phyloP scores from a whole-genome alignment of 2,113 vertebrate genomes.

The Prochilodus magdalenae region DNA sequence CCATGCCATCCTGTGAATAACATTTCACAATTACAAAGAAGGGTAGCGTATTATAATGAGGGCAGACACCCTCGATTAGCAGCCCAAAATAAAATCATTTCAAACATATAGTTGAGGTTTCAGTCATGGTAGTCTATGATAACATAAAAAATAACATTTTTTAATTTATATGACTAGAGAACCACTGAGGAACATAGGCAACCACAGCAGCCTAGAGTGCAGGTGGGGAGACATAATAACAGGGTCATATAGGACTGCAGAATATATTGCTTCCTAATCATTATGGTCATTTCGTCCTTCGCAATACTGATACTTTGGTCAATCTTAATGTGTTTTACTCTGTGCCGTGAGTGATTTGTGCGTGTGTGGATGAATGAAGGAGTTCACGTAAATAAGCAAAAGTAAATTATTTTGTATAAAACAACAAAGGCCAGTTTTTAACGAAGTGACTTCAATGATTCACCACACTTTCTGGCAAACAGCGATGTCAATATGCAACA shows the following conservation, averaged over 20 bases:
- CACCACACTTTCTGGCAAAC: neutral
- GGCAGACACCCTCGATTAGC: conserved; percentile 46
- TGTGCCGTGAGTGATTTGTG: neutral
- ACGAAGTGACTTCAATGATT: neutral
- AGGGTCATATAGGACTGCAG: neutral
- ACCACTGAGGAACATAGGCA: neutral
- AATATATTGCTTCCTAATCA: neutral
- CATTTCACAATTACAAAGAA: conserved; percentile 70
- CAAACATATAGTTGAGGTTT: conserved; percentile 32
- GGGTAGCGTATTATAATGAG: conserved; percentile 65
- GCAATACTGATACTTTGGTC: neutral
- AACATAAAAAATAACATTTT: conserved; percentile 38
- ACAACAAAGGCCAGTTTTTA: neutral
- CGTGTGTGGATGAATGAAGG: neutral
- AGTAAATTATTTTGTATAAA: neutral
- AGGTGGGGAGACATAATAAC: conserved; percentile 25
- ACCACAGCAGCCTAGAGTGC: conserved; percentile 20
- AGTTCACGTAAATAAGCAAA: neutral
- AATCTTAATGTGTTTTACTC: neutral
- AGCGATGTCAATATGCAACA: neutral
- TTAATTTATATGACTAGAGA: conserved; percentile 30
- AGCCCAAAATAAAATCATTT: conserved; percentile 45
- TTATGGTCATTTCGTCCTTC: neutral
- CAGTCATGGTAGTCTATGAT: conserved; percentile 19
- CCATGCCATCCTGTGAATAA: conserved; percentile 69